phyloP scores from a whole-genome alignment of 2,888 invertebrate genomes.

The Yponomeuta evonymella region DNA sequence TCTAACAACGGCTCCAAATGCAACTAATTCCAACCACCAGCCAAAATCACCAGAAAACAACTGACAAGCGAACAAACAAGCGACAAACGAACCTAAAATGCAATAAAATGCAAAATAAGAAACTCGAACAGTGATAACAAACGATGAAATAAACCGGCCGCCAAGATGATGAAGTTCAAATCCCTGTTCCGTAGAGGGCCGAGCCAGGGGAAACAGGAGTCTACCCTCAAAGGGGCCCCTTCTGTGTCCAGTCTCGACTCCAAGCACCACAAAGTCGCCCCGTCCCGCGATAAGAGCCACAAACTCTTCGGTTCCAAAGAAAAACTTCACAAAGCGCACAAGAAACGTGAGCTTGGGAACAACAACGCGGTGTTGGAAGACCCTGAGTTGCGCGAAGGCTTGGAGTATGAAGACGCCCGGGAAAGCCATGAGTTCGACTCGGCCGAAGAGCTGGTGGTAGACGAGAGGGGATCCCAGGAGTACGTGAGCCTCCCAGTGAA shows the following conservation, averaged over 20 bases:
- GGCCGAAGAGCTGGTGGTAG: conserved; percentile 65
- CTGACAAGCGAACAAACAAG: conserved; percentile 27
- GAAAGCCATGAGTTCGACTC: conserved; percentile 58
- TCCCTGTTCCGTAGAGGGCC: conserved; percentile 94
- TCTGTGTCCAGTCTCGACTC: conserved; percentile 81
- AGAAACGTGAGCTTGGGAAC: conserved; percentile 65
- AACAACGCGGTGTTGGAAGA: conserved; percentile 72
- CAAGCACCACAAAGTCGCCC: conserved; percentile 74
- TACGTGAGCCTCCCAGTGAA: conserved; percentile 67
- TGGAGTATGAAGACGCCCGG: conserved; percentile 53
- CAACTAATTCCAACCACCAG: conserved; percentile 35
- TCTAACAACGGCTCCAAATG: conserved; percentile 7
- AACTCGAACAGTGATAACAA: conserved; percentile 56
- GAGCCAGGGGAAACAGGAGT: conserved; percentile 73
- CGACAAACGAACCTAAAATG: conserved; percentile 25
- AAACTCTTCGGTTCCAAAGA: conserved; percentile 75
- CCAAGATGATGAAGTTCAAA: conserved; percentile 93
- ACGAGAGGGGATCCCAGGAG: conserved; percentile 64
- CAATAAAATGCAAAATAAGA: conserved; percentile 3
- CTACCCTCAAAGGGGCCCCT: conserved; percentile 76
- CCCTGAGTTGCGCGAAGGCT: conserved; percentile 58
- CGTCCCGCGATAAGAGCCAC: conserved; percentile 59
- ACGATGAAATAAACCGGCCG: conserved; percentile 27
- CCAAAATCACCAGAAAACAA: conserved; percentile 27
- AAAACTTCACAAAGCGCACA: conserved; percentile 67